Conservation (phyloP, 2,113 vertebrate species). For the Ptilonorhynchus violaceus region DNA sequence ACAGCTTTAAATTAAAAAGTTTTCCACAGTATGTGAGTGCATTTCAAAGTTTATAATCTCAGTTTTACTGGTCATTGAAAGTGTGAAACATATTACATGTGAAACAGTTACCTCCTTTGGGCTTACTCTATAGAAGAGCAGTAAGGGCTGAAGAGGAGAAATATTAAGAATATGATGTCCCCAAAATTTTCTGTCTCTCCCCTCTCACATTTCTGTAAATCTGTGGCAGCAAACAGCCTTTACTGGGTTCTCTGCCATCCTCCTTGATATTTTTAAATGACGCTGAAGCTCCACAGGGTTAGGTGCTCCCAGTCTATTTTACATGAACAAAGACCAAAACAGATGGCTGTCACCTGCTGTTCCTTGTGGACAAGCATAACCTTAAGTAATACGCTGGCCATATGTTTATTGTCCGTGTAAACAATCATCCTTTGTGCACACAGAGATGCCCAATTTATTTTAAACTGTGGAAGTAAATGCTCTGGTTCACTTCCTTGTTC, state of each 20-base stretch:
- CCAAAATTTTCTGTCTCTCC: background rate
- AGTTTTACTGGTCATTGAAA: background rate
- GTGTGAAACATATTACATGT: background rate
- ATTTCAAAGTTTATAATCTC: background rate
- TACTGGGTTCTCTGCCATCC: background rate
- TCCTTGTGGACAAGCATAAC: background rate
- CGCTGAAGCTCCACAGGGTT: background rate
- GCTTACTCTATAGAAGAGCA: background rate
- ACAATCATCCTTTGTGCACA: background rate
- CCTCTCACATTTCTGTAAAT: background rate
- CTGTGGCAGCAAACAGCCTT: background rate
- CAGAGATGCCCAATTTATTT: background rate
- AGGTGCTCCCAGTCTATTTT: background rate
- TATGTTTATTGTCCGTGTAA: background rate
- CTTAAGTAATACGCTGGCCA: background rate
- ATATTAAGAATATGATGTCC: background rate
- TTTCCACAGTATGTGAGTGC: background rate
- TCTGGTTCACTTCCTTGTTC: background rate
- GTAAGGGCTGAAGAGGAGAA: background rate
- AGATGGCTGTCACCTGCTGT: conserved; percentile 11
- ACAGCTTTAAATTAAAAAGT: background rate
- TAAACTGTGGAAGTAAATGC: background rate
- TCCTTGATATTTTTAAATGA: background rate
- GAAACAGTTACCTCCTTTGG: background rate
- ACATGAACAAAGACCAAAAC: background rate